Evolutionary conservation across 1,140 invertebrate species (phyloP).

Genomic region (Leptoteleia sp.): DNA sequence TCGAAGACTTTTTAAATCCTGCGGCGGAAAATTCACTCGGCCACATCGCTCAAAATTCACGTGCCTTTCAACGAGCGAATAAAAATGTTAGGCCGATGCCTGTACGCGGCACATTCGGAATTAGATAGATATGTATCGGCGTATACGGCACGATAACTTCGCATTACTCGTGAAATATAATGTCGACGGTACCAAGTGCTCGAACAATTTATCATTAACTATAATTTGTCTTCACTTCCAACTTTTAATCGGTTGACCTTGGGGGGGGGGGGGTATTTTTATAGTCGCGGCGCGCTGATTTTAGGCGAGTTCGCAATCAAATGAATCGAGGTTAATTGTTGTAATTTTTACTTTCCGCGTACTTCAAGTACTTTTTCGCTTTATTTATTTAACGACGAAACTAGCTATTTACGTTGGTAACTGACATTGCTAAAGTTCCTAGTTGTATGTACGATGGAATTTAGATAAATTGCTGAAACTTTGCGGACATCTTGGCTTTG

Average conservation of each 20-base stretch:
- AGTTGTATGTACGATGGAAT: too few relatives aligned
- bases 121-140: conserved; percentile 36
- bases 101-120: background rate
- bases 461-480: too few relatives aligned
- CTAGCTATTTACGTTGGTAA: background rate
- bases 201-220: conserved; percentile 35
- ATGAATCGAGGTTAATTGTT: conserved; percentile 35
- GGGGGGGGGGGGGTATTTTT: conserved; percentile 39
- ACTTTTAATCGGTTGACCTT: conserved; percentile 46
- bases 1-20: conserved; percentile 27
- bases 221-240: conserved; percentile 19
- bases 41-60: conserved; percentile 12
- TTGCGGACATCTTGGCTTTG: background rate
- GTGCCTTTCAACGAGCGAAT: conserved; percentile 7
- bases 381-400: background rate
- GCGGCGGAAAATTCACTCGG: conserved; percentile 28
- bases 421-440: too few relatives aligned
- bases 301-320: background rate
- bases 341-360: conserved; percentile 2
- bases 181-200: conserved; percentile 28
- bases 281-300: background rate
- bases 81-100: background rate
- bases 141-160: conserved; percentile 32
- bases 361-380: background rate
- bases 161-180: conserved; percentile 29